Evolutionary conservation across 2,797 vertebrate species (phyloP).

Genomic region (Poliocrania exsul): DNA sequence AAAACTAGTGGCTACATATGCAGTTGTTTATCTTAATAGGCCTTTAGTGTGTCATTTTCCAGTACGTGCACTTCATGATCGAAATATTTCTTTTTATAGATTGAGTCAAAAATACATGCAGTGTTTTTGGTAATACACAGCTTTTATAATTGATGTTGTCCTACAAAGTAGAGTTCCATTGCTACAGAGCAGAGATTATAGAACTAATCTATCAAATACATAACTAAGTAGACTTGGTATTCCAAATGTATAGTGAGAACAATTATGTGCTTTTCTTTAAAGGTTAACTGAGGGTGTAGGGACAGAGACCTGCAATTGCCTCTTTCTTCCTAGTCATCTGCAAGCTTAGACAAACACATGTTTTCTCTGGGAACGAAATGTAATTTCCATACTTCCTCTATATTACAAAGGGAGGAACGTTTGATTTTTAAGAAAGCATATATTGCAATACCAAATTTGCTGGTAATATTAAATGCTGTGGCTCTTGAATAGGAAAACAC

Average conservation of each 20-base stretch:
- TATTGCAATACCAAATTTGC: background rate
- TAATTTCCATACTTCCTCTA: background rate
- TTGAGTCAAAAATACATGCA: background rate
- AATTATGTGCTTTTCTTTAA: background rate
- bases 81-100: background rate
- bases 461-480: background rate
- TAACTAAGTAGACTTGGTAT: background rate
- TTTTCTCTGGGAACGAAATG: background rate
- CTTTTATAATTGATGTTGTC: background rate
- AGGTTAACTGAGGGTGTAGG: background rate
- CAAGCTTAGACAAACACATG: background rate
- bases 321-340: background rate
- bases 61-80: background rate
- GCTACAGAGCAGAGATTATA: background rate
- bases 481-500: background rate
- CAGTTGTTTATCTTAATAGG: background rate
- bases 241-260: background rate
- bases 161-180: background rate
- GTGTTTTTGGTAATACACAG: background rate
- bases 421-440: background rate
- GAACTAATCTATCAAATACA: background rate
- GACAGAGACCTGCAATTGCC: background rate
- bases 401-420: fast-evolving
- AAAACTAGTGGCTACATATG: background rate
- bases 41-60: background rate